phyloP scores from a whole-genome alignment of 2,113 vertebrate genomes.

The Gallinago undulata region DNA sequence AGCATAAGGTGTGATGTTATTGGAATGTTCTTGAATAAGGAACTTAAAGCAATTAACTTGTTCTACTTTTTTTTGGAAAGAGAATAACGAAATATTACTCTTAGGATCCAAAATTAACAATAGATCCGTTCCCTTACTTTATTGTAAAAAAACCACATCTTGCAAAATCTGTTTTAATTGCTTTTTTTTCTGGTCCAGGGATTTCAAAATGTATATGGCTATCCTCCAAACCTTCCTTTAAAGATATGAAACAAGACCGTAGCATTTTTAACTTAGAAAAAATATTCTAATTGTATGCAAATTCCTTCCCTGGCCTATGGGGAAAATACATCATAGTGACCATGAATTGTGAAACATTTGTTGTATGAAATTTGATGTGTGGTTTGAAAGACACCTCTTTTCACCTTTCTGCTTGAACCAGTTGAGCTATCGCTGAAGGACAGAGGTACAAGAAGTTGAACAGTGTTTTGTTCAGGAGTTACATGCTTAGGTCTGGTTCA shows the following conservation, averaged over 20 bases:
- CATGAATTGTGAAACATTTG: not conserved
- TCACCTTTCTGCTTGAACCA: not conserved
- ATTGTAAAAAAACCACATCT: not conserved
- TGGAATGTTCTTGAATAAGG: not conserved
- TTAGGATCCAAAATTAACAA: not conserved
- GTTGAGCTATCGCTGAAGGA: not conserved
- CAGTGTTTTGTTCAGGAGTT: not conserved
- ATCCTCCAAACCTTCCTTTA: constrained; percentile 24
- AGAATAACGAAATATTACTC: not conserved
- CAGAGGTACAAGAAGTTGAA: not conserved
- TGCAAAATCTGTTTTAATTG: constrained; percentile 16
- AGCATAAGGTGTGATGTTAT: not conserved
- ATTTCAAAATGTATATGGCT: constrained; percentile 40
- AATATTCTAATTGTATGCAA: not conserved
- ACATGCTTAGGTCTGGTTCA: not conserved
- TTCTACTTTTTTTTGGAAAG: not conserved
- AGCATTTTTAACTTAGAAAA: not conserved
- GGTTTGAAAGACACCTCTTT: not conserved
- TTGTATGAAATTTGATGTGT: not conserved
- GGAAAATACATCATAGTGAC: not conserved
- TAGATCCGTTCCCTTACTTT: not conserved
- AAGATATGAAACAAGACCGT: not conserved
- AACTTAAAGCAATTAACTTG: not conserved
- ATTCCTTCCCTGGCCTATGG: not conserved
- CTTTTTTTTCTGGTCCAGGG: not conserved